Percentiles rank a stretch among this genome's conserved stretches.
These are phyloP conservation scores for Brachionus manjavacas DNA, from an alignment of 1,140 invertebrate species.

Conservation along the genomic window DNA sequence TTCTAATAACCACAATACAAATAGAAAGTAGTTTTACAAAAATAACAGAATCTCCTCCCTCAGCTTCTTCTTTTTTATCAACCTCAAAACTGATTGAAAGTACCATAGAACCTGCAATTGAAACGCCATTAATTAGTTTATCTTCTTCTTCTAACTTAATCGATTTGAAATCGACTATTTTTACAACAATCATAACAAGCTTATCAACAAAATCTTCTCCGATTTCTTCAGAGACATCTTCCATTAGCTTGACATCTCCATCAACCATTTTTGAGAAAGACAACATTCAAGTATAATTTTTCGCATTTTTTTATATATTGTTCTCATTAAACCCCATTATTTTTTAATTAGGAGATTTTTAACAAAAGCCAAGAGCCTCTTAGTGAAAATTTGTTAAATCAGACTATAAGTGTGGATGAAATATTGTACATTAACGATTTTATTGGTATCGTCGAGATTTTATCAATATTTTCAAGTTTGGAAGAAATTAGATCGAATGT, in stretches of 20 bases:
- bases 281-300: neutral
- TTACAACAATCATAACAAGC: neutral
- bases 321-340: neutral
- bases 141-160: no score
- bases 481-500: neutral
- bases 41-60: no score
- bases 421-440: neutral
- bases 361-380: neutral
- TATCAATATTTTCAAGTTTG: neutral
- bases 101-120: no score
- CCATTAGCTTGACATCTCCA: neutral
- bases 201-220: neutral
- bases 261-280: neutral
- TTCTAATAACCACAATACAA: no score
- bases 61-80: no score
- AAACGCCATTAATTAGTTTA: no score
- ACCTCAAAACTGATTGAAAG: no score
- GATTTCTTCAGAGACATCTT: neutral
- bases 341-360: neutral
- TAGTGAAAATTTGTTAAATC: constrained; percentile 3
- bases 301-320: neutral
- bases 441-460: neutral
- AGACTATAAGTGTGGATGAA: neutral
- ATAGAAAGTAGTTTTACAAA: no score
- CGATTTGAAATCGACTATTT: no score